Base-by-base conservation (phyloP, 2,113 vertebrate species). In the Ursus arctos region DNA sequence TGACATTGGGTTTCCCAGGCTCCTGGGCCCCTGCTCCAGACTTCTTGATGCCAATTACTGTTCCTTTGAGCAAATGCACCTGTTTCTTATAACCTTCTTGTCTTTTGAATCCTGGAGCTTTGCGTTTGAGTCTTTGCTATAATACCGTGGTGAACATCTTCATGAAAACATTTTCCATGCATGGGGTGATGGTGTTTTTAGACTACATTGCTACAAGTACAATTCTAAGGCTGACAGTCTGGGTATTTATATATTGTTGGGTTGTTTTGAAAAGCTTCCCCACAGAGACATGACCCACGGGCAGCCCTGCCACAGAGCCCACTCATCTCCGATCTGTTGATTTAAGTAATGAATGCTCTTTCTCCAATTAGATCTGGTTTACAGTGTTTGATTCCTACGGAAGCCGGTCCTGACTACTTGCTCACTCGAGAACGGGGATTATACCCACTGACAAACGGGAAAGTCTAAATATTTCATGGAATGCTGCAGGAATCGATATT, bases 251-350 rank as follows among this genome's bases (percentile, higher is more conserved):
- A 12, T 31, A 1, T 0, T 0, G 6, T 9, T 14, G 84, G 14
- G 28, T 7, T 31, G 43, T 28, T 33, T 4, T 3, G 43, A 24
- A 80, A 33, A 47, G 10, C 6, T 7, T 0, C 8, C 36, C 6
- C 47, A 40, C 11, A 57, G 18, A 63, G 33, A 51, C 7, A 31
- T 9, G 14, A 16, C 2, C 15, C 4, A 2, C 0, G 13, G 10
- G 0, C 47, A 8, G 22, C 13, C 16, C 3, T 6, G 1, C 0
- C 11, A 0, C 5, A 31, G n/a, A 9, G 2, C 9, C 1, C 2
- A 49, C 28, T 51, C 55, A 4, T 21, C 49, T 81, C 36, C 0
- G 9, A 53, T 14, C 7, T 15, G 4, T 1, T 14, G 22, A 55
- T 55, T 36, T 6, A 7, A 47, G 43, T 3, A 9, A 65, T 65